Conservation (phyloP, 2,113 vertebrate genomes). For the Triplophysa tibetana region DNA sequence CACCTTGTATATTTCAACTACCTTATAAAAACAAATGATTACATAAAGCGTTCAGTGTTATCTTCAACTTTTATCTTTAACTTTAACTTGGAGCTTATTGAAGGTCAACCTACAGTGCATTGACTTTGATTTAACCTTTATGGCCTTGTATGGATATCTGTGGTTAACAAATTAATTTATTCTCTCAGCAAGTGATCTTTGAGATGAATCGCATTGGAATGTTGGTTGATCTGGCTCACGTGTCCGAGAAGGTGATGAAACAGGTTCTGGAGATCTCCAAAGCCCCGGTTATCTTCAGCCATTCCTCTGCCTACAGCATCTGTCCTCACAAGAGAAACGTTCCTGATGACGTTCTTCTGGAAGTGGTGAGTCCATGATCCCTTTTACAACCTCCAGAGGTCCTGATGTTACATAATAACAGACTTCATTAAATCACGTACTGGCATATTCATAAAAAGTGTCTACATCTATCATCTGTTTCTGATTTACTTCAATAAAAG, state of each 20-base stretch:
- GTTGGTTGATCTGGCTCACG: constrained; percentile 89
- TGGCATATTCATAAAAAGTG: background rate
- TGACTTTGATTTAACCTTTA: background rate
- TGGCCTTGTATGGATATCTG: background rate
- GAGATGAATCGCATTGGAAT: constrained; percentile 96
- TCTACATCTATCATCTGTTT: background rate
- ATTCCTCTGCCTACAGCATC: constrained; percentile 83
- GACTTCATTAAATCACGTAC: background rate
- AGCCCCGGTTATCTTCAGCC: constrained; percentile 93
- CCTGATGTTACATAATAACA: background rate
- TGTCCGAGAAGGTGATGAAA: constrained; percentile 81
- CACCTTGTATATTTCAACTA: background rate
- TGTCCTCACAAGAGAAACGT: constrained; percentile 82
- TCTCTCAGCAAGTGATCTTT: constrained; percentile 73
- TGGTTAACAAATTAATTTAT: background rate
- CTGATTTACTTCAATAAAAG: background rate
- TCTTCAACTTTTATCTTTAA: too few relatives aligned
- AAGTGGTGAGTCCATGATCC: constrained; percentile 77
- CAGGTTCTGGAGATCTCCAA: constrained; percentile 72
- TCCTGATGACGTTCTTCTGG: constrained; percentile 78
- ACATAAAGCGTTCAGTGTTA: too few relatives aligned
- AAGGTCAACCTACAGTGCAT: too few relatives aligned
- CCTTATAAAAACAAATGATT: too few relatives aligned
- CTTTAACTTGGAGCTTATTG: too few relatives aligned
- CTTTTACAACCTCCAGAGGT: background rate